Evolutionary conservation across 2,113 vertebrate genomes (phyloP).

Genomic region (Ictidomys tridecemlineatus): DNA sequence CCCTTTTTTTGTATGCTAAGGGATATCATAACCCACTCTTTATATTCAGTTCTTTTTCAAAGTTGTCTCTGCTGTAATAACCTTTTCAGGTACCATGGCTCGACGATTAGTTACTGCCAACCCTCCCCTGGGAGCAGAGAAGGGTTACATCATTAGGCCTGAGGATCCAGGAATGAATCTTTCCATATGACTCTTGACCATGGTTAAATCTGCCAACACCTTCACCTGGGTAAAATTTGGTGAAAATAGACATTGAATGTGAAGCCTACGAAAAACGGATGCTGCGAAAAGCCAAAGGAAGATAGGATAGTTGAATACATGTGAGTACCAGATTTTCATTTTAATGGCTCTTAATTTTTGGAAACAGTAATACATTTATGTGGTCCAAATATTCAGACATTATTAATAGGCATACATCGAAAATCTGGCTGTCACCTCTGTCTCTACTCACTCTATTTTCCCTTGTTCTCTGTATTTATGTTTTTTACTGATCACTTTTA

Average conservation of each 20-base stretch:
- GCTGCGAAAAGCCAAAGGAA: not conserved
- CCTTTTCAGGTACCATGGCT: not conserved
- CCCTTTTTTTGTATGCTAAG: not conserved
- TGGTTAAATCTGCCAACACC: not conserved
- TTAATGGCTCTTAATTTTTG: not conserved
- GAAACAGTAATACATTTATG: not conserved
- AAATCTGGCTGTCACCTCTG: not conserved
- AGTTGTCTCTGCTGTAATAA: not conserved
- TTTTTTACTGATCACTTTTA: constrained; percentile 18
- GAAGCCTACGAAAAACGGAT: not conserved
- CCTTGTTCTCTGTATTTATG: constrained; percentile 7
- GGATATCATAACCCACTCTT: not conserved
- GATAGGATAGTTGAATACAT: not conserved
- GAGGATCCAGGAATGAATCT: not conserved
- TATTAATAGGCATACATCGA: constrained; percentile 7
- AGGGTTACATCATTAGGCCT: not conserved
- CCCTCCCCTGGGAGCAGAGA: not conserved
- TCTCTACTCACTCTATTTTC: not conserved
- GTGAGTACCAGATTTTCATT: not conserved
- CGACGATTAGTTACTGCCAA: not conserved
- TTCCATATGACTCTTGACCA: not conserved
- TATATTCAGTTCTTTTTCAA: not conserved
- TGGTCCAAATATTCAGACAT: constrained; percentile 28
- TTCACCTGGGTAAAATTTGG: constrained; percentile 28
- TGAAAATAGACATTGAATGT: constrained; percentile 15